Evolutionary conservation across 2,797 vertebrate species (phyloP).

Genomic region (Delichon dasypus): DNA sequence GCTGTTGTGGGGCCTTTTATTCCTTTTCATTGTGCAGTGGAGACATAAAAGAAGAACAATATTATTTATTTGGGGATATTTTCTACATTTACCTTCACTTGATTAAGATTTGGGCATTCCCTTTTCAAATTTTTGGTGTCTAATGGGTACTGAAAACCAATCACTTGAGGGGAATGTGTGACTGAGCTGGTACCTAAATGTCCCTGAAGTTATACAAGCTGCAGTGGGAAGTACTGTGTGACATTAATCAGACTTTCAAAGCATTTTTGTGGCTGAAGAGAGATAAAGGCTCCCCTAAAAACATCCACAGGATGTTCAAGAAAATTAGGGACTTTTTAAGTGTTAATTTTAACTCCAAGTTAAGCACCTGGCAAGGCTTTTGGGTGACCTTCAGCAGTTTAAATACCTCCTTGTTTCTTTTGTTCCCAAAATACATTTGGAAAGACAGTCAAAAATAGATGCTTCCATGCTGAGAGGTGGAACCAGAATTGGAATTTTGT

Average conservation of each 20-base stretch:
- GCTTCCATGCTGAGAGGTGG: neutral
- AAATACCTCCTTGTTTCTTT: neutral
- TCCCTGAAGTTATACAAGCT: neutral
- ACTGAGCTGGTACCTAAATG: neutral
- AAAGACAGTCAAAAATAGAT: neutral
- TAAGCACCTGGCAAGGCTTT: neutral
- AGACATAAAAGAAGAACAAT: neutral
- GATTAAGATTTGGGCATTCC: neutral
- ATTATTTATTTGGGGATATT: neutral
- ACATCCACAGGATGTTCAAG: neutral
- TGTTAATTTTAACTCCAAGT: neutral
- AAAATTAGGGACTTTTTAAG: neutral
- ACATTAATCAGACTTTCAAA: neutral
- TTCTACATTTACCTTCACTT: neutral
- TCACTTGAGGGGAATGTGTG: neutral
- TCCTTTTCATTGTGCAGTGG: neutral
- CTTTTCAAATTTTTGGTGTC: neutral
- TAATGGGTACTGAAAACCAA: neutral
- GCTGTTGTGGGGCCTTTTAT: neutral
- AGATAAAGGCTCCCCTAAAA: neutral
- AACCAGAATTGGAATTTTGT: neutral
- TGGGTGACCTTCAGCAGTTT: neutral
- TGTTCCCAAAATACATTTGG: neutral
- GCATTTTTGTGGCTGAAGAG: neutral
- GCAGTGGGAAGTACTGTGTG: neutral